Percentiles rank a stretch among this genome's conserved stretches.
These are phyloP conservation scores for Apeira syringaria DNA, from an alignment of 2,888 invertebrate species.

Conservation along the genomic window DNA sequence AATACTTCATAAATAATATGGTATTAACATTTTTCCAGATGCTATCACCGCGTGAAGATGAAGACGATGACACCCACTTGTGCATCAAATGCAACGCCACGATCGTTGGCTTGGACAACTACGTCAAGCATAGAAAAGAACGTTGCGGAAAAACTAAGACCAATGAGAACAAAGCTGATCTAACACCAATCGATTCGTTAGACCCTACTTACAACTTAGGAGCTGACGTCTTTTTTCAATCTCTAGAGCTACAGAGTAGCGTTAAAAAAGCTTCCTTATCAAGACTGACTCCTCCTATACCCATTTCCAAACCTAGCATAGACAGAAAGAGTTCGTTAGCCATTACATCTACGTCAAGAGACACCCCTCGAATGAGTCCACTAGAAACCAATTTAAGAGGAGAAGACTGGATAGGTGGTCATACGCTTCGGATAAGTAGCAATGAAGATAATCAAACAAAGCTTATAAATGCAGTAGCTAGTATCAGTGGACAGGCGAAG, in stretches of 20 bases:
- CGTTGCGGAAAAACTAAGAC: constrained; percentile 81
- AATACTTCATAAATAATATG: too few relatives aligned
- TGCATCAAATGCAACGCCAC: constrained; percentile 94
- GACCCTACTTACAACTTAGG: constrained; percentile 85
- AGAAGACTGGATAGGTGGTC: constrained; percentile 85
- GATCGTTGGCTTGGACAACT: constrained; percentile 92
- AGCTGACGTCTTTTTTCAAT: constrained; percentile 94
- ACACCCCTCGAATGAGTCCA: constrained; percentile 63
- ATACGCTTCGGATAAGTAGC: constrained; percentile 79
- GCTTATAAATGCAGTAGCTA: constrained; percentile 86
- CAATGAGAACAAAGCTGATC: constrained; percentile 49
- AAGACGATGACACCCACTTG: constrained; percentile 93
- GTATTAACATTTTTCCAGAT: constrained; percentile 77
- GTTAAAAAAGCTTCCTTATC: constrained; percentile 83
- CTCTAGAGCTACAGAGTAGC: constrained; percentile 90
- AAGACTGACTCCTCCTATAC: constrained; percentile 72
- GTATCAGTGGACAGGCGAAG: constrained; percentile 81
- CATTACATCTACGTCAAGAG: constrained; percentile 61
- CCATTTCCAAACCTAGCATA: constrained; percentile 55
- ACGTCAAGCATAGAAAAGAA: constrained; percentile 91
- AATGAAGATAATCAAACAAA: constrained; percentile 84
- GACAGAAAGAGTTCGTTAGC: constrained; percentile 55
- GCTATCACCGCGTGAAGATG: constrained; percentile 83
- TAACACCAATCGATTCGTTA: constrained; percentile 63
- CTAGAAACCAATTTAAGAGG: constrained; percentile 75